Conservation (phyloP, 2,113 vertebrate genomes). For the Marmota flaviventris region DNA sequence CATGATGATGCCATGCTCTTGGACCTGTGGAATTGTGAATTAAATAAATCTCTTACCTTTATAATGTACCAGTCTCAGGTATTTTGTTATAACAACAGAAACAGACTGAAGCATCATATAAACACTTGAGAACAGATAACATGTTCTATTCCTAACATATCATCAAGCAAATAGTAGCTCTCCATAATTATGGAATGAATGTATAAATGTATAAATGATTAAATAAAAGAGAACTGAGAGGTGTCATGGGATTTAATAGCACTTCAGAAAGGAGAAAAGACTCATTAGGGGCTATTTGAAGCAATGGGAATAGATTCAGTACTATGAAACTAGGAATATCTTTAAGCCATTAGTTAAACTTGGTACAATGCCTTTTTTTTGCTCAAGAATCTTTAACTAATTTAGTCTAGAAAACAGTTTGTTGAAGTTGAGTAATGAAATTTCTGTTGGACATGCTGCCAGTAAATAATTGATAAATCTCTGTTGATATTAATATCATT, state of each 20-base stretch:
- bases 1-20: neutral
- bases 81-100: neutral
- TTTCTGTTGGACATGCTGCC: neutral
- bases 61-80: neutral
- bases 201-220: neutral
- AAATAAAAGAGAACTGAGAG: neutral
- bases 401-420: neutral
- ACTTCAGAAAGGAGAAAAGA: neutral
- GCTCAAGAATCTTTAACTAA: neutral
- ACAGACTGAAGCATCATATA: neutral
- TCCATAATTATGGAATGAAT: neutral
- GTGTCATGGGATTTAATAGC: neutral
- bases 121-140: neutral
- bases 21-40: neutral
- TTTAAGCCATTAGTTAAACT: neutral
- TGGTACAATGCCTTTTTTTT: neutral
- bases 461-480: constrained; percentile 48
- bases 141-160: neutral
- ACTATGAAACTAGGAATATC: neutral
- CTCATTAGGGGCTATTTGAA: neutral
- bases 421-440: neutral
- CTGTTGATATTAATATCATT: neutral
- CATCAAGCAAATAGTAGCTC: neutral
- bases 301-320: neutral
- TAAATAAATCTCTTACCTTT: neutral